These are phyloP conservation scores for Menura novaehollandiae DNA, from an alignment of 2,113 vertebrate genomes.

Conservation along the genomic window DNA sequence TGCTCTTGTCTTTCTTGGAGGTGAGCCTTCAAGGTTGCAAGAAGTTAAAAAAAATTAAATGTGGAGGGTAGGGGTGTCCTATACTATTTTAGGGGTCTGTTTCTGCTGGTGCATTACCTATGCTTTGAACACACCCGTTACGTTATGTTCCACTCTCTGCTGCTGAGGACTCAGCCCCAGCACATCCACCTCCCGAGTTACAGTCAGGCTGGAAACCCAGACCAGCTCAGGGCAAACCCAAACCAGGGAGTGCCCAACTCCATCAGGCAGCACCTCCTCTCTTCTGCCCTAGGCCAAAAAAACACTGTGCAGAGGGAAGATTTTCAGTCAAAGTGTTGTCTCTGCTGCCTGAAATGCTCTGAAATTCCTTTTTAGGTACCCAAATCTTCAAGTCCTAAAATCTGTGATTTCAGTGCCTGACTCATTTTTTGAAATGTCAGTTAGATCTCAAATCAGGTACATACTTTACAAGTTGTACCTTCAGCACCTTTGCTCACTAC, in stretches of 20 bases:
- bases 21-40: background rate
- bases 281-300: background rate
- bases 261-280: background rate
- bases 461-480: background rate
- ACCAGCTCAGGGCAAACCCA: background rate
- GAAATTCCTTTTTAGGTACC: background rate
- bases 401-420: background rate
- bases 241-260: background rate
- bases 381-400: background rate
- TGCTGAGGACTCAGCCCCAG: background rate
- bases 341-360: background rate
- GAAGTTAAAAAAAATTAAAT: background rate
- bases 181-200: background rate
- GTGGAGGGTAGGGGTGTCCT: accelerated
- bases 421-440: background rate
- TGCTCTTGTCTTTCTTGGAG: background rate
- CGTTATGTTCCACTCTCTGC: background rate
- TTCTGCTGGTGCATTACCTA: background rate
- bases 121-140: background rate
- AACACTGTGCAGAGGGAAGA: background rate
- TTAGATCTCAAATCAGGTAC: background rate
- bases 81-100: background rate
- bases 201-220: background rate
- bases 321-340: background rate
- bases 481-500: background rate